These are phyloP conservation scores for Acromyrmex echinatior DNA, from an alignment of 1,140 invertebrate genomes.

Conservation along the genomic window DNA sequence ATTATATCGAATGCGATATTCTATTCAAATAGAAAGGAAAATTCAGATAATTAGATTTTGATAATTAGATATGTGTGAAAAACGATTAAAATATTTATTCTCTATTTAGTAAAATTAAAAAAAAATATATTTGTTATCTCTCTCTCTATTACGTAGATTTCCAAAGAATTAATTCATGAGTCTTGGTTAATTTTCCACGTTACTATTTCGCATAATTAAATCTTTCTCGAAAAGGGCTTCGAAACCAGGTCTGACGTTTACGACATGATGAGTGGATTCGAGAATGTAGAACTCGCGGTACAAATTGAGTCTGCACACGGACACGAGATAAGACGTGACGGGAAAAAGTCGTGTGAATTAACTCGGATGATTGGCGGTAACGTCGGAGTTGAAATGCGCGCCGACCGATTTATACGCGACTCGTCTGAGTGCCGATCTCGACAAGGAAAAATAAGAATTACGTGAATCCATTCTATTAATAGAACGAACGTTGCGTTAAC, in stretches of 20 bases:
- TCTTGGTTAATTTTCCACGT: not conserved
- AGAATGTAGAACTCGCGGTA: constrained; percentile 16
- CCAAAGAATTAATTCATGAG: not conserved
- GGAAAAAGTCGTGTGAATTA: constrained; percentile 50
- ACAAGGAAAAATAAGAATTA: not conserved
- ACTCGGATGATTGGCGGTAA: constrained; percentile 39
- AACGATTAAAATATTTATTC: not conserved
- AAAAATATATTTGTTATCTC: not conserved
- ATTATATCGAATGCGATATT: not conserved
- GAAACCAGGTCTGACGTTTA: constrained; percentile 7
- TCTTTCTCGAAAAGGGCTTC: constrained; percentile 1
- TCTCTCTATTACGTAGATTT: too few relatives aligned
- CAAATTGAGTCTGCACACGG: constrained; percentile 27
- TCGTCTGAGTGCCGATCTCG: not conserved
- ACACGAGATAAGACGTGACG: constrained; percentile 39
- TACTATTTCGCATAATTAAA: not conserved
- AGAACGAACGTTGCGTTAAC: constrained; percentile 26
- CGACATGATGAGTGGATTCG: constrained; percentile 14
- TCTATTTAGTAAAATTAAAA: not conserved
- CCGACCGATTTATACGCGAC: constrained; percentile 22
- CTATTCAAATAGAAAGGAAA: not conserved
- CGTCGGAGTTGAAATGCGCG: constrained; percentile 30
- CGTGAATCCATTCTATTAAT: constrained; percentile 36
- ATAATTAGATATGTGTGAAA: not conserved
- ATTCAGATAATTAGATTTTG: not conserved